phyloP scores from a whole-genome alignment of 2,797 vertebrate genomes.

The Spatula clypeata region DNA sequence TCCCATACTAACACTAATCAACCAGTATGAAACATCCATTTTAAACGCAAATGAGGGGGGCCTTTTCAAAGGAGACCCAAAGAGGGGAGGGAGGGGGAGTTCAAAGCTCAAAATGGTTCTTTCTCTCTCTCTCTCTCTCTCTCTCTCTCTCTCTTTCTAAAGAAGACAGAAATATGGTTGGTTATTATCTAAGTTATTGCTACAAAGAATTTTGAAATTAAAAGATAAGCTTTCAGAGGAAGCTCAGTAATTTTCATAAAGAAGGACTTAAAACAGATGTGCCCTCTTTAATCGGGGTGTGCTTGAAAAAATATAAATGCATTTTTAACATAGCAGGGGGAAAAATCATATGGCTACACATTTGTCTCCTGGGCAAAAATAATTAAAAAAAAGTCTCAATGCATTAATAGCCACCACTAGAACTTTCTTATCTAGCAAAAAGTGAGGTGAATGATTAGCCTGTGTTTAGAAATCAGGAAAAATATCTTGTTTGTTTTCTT shows the following conservation, averaged over 20 bases:
- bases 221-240: constrained; percentile 83
- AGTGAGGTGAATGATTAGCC: not conserved
- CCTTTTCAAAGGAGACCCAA: constrained; percentile 77
- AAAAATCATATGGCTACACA: constrained; percentile 51
- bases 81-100: constrained; percentile 72
- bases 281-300: constrained; percentile 80
- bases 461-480: constrained; percentile 12
- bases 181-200: constrained; percentile 85
- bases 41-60: constrained; percentile 87
- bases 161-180: constrained; percentile 80
- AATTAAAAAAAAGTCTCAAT: constrained; percentile 24
- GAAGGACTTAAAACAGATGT: constrained; percentile 86
- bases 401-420: not conserved
- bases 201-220: constrained; percentile 86
- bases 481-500: not conserved
- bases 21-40: constrained; percentile 82
- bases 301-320: constrained; percentile 76
- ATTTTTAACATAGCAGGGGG: constrained; percentile 81
- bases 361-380: constrained; percentile 71
- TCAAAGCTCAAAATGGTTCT: constrained; percentile 83
- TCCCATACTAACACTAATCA: constrained; percentile 86
- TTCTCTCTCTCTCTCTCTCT: constrained; percentile 37
- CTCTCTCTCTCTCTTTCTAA: not conserved
- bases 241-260: constrained; percentile 83
- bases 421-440: constrained; percentile 60